Evolutionary conservation across 2,113 vertebrate genomes (phyloP), one percentile per base, ranked within the genome.

Genomic region (Semnornis frantzii): DNA sequence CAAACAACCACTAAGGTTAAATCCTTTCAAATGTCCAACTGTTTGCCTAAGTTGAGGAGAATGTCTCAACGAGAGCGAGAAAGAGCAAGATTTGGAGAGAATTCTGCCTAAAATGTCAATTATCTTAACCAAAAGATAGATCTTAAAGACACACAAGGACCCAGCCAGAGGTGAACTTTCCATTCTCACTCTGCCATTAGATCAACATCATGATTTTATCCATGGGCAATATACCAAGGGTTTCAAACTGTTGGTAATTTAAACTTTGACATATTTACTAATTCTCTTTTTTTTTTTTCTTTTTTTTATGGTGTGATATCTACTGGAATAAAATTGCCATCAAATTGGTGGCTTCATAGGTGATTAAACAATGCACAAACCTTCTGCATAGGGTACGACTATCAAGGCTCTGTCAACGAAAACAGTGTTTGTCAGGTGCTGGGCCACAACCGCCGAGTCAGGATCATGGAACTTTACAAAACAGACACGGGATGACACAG

Each of bases 401-500:
- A 99, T 99, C 98, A 99, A 97, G 88, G 99, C 99, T 98, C 99
- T 98, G 98, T 99, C 99, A 98, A 99, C 99, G 97, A 99, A 99
- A 93, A 99, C 99, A 93, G 99, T 99, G 98, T 99, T 99, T 94
- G 99, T 99, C 98, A 99, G 98, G 71, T 99, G 99, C 97, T 99
- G 99, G 63, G 99, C 99, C 97, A 99, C 99, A 96, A 99, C 99
- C 95, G 99, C 99, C 8, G 99, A 99, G 96, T 99, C 99, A 24
- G 99, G 97, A 95, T 99, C 99, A 97, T 98, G 98, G 98, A 99
- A 99, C 98, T 99, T 99, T 99, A 99, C 99, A 99, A 99, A 99
- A 98, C 99, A 99, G 96, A 99, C 99, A 97, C 99, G 99, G 92
- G 99, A 99, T 89, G 99, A 99, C 95, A 99, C 99, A 95, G 99